Evolutionary conservation across 2,797 vertebrate genomes (phyloP).

Genomic region (Fistularia commersonii): DNA sequence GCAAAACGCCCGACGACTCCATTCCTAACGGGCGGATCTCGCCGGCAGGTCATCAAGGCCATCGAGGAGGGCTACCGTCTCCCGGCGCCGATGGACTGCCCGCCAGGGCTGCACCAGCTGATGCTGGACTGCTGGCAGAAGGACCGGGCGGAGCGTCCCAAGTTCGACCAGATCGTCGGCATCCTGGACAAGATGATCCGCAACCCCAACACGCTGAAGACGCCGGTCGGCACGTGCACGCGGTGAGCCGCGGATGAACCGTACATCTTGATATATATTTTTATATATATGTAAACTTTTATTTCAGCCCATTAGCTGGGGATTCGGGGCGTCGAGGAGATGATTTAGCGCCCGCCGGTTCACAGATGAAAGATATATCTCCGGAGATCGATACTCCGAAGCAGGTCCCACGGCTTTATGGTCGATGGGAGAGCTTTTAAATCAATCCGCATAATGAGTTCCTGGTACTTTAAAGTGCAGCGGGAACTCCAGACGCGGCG

Average conservation of each 20-base stretch:
- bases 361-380: constrained; percentile 61
- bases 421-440: constrained; percentile 73
- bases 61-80: constrained; percentile 98
- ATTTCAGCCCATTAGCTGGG: constrained; percentile 53
- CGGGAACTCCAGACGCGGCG: constrained; percentile 53
- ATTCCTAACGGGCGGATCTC: no score
- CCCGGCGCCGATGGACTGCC: constrained; percentile 97
- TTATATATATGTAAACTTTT: constrained; percentile 18
- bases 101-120: constrained; percentile 93
- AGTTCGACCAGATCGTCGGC: constrained; percentile 97
- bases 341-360: constrained; percentile 61
- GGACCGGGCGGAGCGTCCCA: constrained; percentile 92
- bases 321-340: constrained; percentile 50
- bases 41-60: constrained; percentile 92
- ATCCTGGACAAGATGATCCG: constrained; percentile 99
- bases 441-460: constrained; percentile 79
- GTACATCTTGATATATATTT: neutral
- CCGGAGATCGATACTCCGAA: constrained; percentile 62
- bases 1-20: no score
- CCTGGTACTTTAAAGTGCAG: constrained; percentile 68
- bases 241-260: constrained; percentile 74
- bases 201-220: constrained; percentile 96
- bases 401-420: constrained; percentile 69
- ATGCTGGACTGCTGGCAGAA: constrained; percentile 99
- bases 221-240: constrained; percentile 91